Evolutionary conservation across 2,113 vertebrate genomes (phyloP).

Genomic region (Oncorhynchus gorbuscha): DNA sequence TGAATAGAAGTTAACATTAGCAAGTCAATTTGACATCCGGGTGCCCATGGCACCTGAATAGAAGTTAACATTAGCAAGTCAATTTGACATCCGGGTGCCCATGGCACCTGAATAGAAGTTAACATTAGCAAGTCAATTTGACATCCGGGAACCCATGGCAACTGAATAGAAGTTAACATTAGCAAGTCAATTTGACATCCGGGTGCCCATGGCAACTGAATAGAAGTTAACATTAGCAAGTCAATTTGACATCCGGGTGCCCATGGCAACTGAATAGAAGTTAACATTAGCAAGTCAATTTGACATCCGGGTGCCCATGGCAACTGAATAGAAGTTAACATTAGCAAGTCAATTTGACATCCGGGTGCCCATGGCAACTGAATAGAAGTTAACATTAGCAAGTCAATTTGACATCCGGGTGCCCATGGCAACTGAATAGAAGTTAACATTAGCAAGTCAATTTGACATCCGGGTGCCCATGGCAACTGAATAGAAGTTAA

Average conservation of each 20-base stretch:
- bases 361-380: slow-evolving; percentile 99
- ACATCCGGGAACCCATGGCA: slow-evolving; percentile 99
- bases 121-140: slow-evolving; percentile 97
- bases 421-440: slow-evolving; percentile 99
- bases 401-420: slow-evolving; percentile 75
- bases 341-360: slow-evolving; percentile 89
- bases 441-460: slow-evolving; percentile 99
- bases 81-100: slow-evolving; percentile 74
- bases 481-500: no score
- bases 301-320: slow-evolving; percentile 90
- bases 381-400: slow-evolving; percentile 99
- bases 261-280: slow-evolving; percentile 99
- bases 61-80: slow-evolving; percentile 99
- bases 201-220: slow-evolving; percentile 99
- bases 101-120: slow-evolving; percentile 99
- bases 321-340: slow-evolving; percentile 99
- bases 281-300: slow-evolving; percentile 98
- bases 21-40: slow-evolving; percentile 85
- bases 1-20: slow-evolving; percentile 99
- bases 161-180: slow-evolving; percentile 99
- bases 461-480: no score
- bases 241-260: slow-evolving; percentile 68
- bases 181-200: slow-evolving; percentile 85
- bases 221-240: slow-evolving; percentile 99
- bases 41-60: slow-evolving; percentile 98